Conservation (phyloP, 2,888 invertebrate species). For the Drosophila cracens region DNA sequence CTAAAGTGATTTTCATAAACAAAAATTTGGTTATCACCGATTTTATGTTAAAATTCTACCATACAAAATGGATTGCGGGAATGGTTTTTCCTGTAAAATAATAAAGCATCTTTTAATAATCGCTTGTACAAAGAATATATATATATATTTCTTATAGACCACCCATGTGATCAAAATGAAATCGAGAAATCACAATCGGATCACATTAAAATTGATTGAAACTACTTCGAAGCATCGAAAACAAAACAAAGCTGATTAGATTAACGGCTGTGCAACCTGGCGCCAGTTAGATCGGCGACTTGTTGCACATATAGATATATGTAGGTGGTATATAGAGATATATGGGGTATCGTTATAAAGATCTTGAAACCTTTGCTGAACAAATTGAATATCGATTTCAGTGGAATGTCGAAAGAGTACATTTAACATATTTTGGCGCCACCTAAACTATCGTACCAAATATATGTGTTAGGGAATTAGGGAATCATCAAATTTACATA, state of each 20-base stretch:
- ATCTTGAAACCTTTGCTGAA: constrained; percentile 18
- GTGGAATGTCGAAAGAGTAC: constrained; percentile 13
- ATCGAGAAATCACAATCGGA: constrained; percentile 21
- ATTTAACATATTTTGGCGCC: constrained; percentile 70
- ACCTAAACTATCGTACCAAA: constrained; percentile 41
- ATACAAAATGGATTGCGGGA: neutral
- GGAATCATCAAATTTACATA: constrained; percentile 79
- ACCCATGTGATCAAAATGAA: constrained; percentile 23
- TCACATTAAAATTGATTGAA: constrained; percentile 11
- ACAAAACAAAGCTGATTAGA: constrained; percentile 32
- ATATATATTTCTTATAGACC: constrained; percentile 19
- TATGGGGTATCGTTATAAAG: constrained; percentile 5
- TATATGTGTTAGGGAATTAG: constrained; percentile 76
- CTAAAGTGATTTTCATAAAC: neutral
- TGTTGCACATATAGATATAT: neutral
- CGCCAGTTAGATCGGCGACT: constrained; percentile 35
- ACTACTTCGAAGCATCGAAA: constrained; percentile 11
- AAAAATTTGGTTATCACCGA: too few relatives aligned
- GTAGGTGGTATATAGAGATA: constrained; percentile 16
- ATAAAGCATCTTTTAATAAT: neutral
- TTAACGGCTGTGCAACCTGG: constrained; percentile 35
- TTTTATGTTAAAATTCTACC: neutral
- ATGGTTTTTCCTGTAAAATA: neutral
- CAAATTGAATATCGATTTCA: constrained; percentile 63
- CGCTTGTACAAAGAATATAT: neutral